Base-by-base conservation (phyloP, 2,888 invertebrate genomes). In the Monochamus alternatus region DNA sequence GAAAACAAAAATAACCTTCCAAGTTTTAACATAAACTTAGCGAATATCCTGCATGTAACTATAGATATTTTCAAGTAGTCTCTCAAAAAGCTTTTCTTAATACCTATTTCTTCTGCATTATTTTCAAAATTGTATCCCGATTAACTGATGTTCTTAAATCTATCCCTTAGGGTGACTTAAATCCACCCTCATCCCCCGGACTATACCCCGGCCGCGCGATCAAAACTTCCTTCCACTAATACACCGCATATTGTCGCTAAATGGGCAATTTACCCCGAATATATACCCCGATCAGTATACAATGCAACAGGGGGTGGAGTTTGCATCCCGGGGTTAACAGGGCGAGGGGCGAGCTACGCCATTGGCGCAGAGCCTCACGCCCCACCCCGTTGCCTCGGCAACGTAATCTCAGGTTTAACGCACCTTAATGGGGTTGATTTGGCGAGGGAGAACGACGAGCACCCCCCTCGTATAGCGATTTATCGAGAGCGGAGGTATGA, bases 241-340 rank as follows among this genome's bases (percentile, higher is more conserved):
- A 87, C 85, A 86, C 87, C 87, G 85, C 87, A 87, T 87, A 87
- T 87, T 86, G 87, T 84, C 85, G 82, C 80, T 86, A 85, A 86
- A 85, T 84, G 85, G 82, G 79, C 85, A 85, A 86, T 85, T 86
- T 86, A 77, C 76, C 76, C 76, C 38, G 80, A 80, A 80, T 81
- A 81, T 77, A 78, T 80, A 73, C 73, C 76, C 78, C 78, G 79
- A 80, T 79, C 78, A 75, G 79, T 76, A 71, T 76, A 80, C 77
- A 77, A 79, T 79, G 77, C 76, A 80, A 73, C 80, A 75, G 68
- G 74, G 80, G 80, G 80, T 79, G 80, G 80, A 80, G 80, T 80
- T 80, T 80, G 64, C 78, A 77, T 73, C 73, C 74, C 71, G 77
- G 76, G 78, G 80, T 80, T 76, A 78, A 77, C 78, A 79, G 75